Percentiles rank a stretch among this genome's conserved stretches.
These are phyloP conservation scores for Magallana gigas DNA, from an alignment of 1,140 invertebrate genomes.

Conservation along the genomic window DNA sequence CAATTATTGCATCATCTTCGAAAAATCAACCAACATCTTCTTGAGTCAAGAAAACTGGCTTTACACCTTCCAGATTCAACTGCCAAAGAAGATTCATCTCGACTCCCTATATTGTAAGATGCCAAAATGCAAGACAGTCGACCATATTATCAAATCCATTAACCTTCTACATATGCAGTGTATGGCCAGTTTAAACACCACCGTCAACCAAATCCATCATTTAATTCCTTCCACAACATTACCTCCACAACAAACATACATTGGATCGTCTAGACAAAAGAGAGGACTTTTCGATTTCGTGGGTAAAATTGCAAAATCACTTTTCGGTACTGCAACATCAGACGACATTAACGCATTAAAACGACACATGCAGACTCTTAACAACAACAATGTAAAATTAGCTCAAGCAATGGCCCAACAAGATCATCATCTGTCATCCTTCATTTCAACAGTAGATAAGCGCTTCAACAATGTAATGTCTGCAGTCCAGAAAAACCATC, in stretches of 20 bases:
- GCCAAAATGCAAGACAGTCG: neutral
- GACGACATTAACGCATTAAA: conserved; percentile 15
- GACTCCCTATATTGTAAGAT: neutral
- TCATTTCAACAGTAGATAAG: conserved; percentile 5
- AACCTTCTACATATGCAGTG: neutral
- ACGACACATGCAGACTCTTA: conserved; percentile 31
- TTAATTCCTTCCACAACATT: neutral
- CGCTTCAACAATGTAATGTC: conserved; percentile 38
- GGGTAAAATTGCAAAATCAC: conserved; percentile 42
- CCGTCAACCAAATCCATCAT: neutral
- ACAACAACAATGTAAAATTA: conserved; percentile 26
- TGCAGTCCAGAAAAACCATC: conserved; percentile 24
- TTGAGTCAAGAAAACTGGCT: conserved; percentile 42
- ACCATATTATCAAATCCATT: neutral
- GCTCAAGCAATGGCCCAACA: conserved; percentile 34
- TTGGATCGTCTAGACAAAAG: neutral
- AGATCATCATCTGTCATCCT: conserved; percentile 26
- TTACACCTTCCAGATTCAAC: conserved; percentile 31
- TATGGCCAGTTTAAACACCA: conserved; percentile 28
- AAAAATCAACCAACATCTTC: neutral
- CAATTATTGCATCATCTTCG: conserved; percentile 35
- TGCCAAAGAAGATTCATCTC: neutral
- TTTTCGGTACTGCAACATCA: conserved; percentile 49
- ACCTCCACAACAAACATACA: neutral
- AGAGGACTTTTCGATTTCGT: conserved; percentile 44